These are phyloP conservation scores for Eupithecia vulgata DNA, from an alignment of 2,888 invertebrate species.

Conservation along the genomic window DNA sequence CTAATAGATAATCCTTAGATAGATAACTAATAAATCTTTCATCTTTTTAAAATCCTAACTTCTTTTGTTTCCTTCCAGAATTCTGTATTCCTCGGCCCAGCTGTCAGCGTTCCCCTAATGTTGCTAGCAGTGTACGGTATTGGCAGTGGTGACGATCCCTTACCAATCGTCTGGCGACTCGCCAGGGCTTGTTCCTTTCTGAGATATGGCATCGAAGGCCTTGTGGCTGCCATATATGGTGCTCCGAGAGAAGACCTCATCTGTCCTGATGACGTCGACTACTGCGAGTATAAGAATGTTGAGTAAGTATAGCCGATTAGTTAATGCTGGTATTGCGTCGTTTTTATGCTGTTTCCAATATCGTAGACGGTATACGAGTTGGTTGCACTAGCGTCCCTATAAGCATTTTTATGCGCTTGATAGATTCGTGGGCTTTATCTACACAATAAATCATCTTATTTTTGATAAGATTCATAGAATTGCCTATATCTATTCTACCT, in stretches of 20 bases:
- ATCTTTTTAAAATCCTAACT: neutral
- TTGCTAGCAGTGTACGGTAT: constrained; percentile 94
- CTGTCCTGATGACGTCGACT: constrained; percentile 88
- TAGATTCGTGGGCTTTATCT: too few species aligned
- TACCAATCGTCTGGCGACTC: constrained; percentile 89
- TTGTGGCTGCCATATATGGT: constrained; percentile 92
- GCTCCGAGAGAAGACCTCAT: constrained; percentile 88
- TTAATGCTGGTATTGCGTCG: neutral
- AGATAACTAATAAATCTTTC: neutral
- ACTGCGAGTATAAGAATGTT: constrained; percentile 90
- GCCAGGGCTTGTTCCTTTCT: constrained; percentile 93
- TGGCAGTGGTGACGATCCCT: constrained; percentile 89
- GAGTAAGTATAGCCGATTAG: constrained; percentile 62
- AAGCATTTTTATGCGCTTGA: too few species aligned
- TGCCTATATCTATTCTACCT: too few species aligned
- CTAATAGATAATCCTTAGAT: too few species aligned
- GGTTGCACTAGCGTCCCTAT: neutral
- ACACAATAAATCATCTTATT: too few species aligned
- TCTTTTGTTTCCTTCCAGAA: constrained; percentile 83
- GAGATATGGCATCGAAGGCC: constrained; percentile 91
- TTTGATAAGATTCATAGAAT: too few species aligned
- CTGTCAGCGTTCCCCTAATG: constrained; percentile 93
- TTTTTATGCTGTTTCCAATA: neutral
- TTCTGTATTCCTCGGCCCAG: constrained; percentile 95
- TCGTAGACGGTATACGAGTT: neutral